These are phyloP conservation scores for Muntiacus reevesi DNA, from an alignment of 2,113 vertebrate genomes.

Conservation along the genomic window DNA sequence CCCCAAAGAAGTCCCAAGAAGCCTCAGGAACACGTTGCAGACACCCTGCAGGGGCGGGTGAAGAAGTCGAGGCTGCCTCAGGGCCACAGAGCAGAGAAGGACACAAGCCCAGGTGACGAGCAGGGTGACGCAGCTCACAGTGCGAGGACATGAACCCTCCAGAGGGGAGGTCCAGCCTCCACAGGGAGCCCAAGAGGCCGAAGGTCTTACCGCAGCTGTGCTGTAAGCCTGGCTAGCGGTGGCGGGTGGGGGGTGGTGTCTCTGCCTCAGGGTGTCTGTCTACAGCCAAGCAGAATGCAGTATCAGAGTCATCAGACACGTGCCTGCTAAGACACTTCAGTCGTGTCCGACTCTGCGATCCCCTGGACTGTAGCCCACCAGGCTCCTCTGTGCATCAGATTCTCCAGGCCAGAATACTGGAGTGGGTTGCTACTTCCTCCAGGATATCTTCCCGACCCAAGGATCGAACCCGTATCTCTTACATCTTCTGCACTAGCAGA, in stretches of 20 bases:
- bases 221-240: not conserved
- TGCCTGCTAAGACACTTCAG: not conserved
- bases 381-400: not conserved
- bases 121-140: not conserved
- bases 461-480: not conserved
- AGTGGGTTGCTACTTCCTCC: not conserved
- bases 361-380: not conserved
- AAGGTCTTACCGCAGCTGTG: not conserved
- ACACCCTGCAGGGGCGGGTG: not conserved
- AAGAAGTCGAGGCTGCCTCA: not conserved
- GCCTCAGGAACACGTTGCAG: not conserved
- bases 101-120: not conserved
- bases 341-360: not conserved
- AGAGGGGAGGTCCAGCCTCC: not conserved
- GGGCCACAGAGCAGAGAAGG: not conserved
- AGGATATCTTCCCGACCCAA: not conserved
- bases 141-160: not conserved
- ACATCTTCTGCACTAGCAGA: not conserved
- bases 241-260: no score
- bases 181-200: not conserved
- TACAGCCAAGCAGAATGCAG: not conserved
- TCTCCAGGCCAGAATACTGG: not conserved
- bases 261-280: not conserved
- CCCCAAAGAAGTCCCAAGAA: not conserved
- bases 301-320: not conserved